Percentiles rank a stretch among this genome's conserved stretches.
Conservation (phyloP, 1,140 invertebrate species). For the Drosophila erecta region DNA sequence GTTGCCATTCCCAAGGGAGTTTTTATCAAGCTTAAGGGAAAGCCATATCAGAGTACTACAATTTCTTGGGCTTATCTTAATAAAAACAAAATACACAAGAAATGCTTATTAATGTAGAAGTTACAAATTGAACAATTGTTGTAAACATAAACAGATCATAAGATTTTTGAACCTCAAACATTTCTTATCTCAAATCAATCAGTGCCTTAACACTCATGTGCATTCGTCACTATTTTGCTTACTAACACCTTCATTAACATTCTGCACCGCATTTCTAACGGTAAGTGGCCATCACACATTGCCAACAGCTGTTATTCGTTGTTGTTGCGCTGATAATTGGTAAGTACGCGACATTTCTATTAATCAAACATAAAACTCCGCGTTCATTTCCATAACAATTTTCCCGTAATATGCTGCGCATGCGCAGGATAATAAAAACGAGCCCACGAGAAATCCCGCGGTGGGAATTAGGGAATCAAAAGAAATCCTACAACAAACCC, state of each 20-base stretch:
- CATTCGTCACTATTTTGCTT: conserved; percentile 14
- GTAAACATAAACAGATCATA: not conserved
- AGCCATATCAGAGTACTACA: not conserved
- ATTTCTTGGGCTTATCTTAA: not conserved
- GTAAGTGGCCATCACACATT: conserved; percentile 51
- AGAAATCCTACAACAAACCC: conserved; percentile 62
- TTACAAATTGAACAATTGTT: not conserved
- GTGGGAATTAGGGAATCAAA: conserved; percentile 50
- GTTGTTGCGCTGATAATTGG: conserved; percentile 13
- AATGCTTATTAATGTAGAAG: not conserved
- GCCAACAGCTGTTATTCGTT: conserved; percentile 58
- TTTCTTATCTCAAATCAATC: not conserved
- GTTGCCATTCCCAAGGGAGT: not conserved
- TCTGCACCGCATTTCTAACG: conserved; percentile 30
- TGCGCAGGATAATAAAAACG: conserved; percentile 56
- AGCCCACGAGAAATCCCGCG: conserved; percentile 63
- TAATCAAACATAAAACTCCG: conserved; percentile 42
- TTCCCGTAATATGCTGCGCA: conserved; percentile 67
- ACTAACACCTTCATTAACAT: conserved; percentile 20
- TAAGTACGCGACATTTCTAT: conserved; percentile 37
- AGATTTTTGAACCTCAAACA: not conserved
- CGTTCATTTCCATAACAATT: conserved; percentile 63
- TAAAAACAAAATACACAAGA: too few species aligned
- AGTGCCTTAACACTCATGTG: conserved; percentile 4
- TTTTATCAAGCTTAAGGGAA: not conserved